Evolutionary conservation across 2,113 vertebrate species (phyloP).

Genomic region (Nothobranchius furzeri): DNA sequence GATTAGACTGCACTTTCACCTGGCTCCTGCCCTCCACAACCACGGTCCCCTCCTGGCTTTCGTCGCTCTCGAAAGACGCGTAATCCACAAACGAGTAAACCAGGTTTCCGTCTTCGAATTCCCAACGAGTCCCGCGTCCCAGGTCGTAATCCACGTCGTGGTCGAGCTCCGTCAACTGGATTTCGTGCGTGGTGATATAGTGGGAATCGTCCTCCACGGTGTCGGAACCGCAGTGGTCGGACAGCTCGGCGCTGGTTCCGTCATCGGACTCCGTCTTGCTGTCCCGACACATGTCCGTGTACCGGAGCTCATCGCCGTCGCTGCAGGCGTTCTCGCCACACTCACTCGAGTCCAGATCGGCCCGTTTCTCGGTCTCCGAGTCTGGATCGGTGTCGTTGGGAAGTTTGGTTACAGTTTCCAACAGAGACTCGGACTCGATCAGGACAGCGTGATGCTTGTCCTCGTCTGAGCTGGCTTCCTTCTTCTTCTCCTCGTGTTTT

Average conservation of each 20-base stretch:
- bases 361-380: slow-evolving; percentile 37
- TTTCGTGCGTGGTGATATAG: slow-evolving; percentile 96
- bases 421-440: slow-evolving; percentile 20
- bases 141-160: slow-evolving; percentile 89
- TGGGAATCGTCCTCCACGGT: slow-evolving; percentile 84
- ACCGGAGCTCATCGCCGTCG: slow-evolving; percentile 80
- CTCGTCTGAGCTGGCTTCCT: slow-evolving; percentile 22
- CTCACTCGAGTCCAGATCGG: slow-evolving; percentile 46
- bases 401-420: slow-evolving; percentile 44
- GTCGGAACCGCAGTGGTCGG: slow-evolving; percentile 60
- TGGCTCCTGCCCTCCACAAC: slow-evolving; percentile 51
- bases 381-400: slow-evolving; percentile 28
- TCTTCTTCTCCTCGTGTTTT: slow-evolving; percentile 21
- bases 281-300: slow-evolving; percentile 80
- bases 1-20: slow-evolving; percentile 69
- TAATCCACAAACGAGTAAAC: slow-evolving; percentile 96
- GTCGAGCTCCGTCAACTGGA: slow-evolving; percentile 94
- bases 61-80: slow-evolving; percentile 91
- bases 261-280: slow-evolving; percentile 76
- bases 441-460: slow-evolving; percentile 22
- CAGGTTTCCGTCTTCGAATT: slow-evolving; percentile 91
- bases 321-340: slow-evolving; percentile 52
- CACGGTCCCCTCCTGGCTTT: slow-evolving; percentile 77
- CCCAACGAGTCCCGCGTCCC: slow-evolving; percentile 90
- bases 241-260: slow-evolving; percentile 58